Evolutionary conservation across 2,888 invertebrate genomes (phyloP).

Genomic region (Sipha maydis): DNA sequence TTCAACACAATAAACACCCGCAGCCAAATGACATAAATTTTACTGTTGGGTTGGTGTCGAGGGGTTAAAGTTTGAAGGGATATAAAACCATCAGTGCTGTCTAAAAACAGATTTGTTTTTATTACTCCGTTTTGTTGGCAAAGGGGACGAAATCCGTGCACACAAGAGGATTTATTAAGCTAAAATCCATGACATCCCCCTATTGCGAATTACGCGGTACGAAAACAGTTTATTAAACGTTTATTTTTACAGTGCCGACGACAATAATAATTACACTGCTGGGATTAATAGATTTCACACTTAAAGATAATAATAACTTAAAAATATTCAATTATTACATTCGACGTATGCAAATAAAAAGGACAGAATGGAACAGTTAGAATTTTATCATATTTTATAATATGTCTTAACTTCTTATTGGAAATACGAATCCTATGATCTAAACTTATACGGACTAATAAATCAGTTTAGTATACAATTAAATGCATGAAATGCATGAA

Average conservation of each 20-base stretch:
- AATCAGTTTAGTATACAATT: no score
- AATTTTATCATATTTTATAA: no score
- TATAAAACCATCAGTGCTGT: slow-evolving; percentile 36
- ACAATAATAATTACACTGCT: background rate
- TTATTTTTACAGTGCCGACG: slow-evolving; percentile 13
- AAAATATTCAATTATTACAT: background rate
- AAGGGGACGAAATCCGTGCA: slow-evolving; percentile 19
- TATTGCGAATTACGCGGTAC: background rate
- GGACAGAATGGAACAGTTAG: no score
- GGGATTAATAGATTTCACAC: background rate
- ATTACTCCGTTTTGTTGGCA: slow-evolving; percentile 42
- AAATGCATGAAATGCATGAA: no score
- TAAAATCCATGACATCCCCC: slow-evolving; percentile 38
- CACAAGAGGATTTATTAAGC: slow-evolving; percentile 54
- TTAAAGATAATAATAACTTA: background rate
- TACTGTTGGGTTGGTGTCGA: slow-evolving; percentile 24
- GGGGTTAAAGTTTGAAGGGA: slow-evolving; percentile 46
- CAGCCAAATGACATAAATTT: slow-evolving; percentile 51
- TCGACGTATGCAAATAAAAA: background rate
- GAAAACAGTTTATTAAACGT: slow-evolving; percentile 49
- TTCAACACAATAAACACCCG: slow-evolving; percentile 30
- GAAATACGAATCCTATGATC: no score
- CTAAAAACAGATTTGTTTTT: slow-evolving; percentile 59
- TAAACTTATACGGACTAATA: no score
- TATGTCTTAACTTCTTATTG: no score